Base-by-base conservation (phyloP, 2,888 invertebrate genomes). In the Zaprionus obscuricornis region DNA sequence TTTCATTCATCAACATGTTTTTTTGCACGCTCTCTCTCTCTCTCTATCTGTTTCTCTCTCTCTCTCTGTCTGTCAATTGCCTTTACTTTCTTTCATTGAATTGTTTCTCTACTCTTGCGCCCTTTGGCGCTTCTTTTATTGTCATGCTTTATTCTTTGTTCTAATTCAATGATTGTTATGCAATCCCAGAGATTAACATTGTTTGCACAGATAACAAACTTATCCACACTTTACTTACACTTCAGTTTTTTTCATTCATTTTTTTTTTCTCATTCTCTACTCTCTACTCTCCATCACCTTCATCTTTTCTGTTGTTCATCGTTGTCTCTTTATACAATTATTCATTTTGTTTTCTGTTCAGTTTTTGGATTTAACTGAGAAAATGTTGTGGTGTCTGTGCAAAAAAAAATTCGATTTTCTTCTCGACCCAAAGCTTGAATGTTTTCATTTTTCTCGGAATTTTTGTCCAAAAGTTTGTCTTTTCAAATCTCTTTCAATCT, bases 121-220 rank as follows among this genome's bases (percentile, higher is more conserved):
- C n/a, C n/a, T n/a, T 7, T 5, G 5, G 11, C n/a, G n/a, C 8
- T 47, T 47, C 36, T 26, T 54, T 51, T 50, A 56, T 29, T 62
- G 39, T 36, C 43, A 55, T 47, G 37, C 13, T 33, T 47, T 58
- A 27, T 39, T 1, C 55, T 31, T 26, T 39, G 33, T 39, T 33
- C 33, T 39, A 8, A 47, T 33, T 55, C 24, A 33, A 29, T 47
- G 54, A 31, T 55, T 36, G 39, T 39, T 27, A 20, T 43, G 14
- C 43, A 24, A 43, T 43, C 20, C 34, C 20, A 13, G 11, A 49
- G 55, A 55, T 49, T 47, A 39, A 18, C 50, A 5, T 37, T 37
- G 45, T 40, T 27, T 50, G 22, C 14, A 17, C 14, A n/a, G n/a
- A n/a, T n/a, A n/a, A n/a, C n/a, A n/a, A n/a, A n/a, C n/a, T n/a